Conservation (phyloP, 2,797 vertebrate genomes). For the Choloepus didactylus region DNA sequence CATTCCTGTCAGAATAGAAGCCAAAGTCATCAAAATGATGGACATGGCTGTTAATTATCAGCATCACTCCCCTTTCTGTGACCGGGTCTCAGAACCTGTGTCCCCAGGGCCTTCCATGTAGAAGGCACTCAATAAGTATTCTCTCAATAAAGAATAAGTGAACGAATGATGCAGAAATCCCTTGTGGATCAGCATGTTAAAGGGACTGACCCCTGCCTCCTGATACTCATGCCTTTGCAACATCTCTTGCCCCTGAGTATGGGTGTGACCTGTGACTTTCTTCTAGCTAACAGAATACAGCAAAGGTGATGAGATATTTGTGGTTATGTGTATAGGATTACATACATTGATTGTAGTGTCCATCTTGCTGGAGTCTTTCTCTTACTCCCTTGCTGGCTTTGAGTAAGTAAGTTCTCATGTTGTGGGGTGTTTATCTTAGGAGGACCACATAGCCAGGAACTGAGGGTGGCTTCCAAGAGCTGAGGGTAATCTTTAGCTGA, state of each 20-base stretch:
- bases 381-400: background rate
- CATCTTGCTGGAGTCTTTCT: background rate
- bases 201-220: background rate
- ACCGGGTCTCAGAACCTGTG: background rate
- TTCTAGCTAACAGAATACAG: background rate
- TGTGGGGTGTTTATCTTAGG: background rate
- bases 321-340: accelerated
- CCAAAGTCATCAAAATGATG: background rate
- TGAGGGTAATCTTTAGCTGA: too few relatives aligned
- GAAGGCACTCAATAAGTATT: background rate
- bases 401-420: background rate
- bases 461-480: background rate
- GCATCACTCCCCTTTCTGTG: too few relatives aligned
- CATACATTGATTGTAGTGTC: background rate
- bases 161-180: constrained; percentile 29
- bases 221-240: background rate
- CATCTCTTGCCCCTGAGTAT: background rate
- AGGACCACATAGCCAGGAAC: background rate
- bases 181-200: background rate
- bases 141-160: background rate
- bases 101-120: background rate
- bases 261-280: background rate
- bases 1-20: background rate
- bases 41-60: background rate
- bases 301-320: accelerated